Conservation (phyloP, 2,113 vertebrate species). For the Actenoides hombroni region DNA sequence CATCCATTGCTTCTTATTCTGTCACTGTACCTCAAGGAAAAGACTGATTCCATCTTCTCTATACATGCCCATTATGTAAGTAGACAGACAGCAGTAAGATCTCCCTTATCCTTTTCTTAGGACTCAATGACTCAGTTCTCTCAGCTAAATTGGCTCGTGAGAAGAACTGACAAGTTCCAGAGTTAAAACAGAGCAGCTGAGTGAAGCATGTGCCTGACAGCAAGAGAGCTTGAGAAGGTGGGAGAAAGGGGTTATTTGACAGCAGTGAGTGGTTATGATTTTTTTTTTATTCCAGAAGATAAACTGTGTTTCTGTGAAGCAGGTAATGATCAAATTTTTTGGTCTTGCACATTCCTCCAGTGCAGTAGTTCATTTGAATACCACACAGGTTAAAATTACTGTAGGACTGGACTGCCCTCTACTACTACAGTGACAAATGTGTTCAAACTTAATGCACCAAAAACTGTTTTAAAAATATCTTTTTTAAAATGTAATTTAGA, state of each 20-base stretch:
- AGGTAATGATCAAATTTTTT: background rate
- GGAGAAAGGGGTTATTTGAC: background rate
- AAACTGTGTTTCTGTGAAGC: background rate
- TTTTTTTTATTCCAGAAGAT: background rate
- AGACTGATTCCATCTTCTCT: background rate
- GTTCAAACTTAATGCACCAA: background rate
- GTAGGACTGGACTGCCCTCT: background rate
- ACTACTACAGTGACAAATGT: background rate
- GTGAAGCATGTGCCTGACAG: background rate
- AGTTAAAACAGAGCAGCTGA: background rate
- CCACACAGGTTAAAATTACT: background rate
- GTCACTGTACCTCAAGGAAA: background rate
- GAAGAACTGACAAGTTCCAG: background rate
- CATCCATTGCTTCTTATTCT: background rate
- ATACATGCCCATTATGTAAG: background rate
- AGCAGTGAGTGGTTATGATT: background rate
- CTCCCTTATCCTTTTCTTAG: background rate
- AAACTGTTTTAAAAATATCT: background rate
- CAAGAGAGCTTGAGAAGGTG: background rate
- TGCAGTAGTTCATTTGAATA: background rate
- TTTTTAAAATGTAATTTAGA: background rate
- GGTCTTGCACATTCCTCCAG: background rate
- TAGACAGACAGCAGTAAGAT: background rate
- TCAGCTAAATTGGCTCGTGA: background rate
- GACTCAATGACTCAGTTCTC: background rate